Conservation (phyloP, 2,888 invertebrate species). For the Tetheella fluctuosa region DNA sequence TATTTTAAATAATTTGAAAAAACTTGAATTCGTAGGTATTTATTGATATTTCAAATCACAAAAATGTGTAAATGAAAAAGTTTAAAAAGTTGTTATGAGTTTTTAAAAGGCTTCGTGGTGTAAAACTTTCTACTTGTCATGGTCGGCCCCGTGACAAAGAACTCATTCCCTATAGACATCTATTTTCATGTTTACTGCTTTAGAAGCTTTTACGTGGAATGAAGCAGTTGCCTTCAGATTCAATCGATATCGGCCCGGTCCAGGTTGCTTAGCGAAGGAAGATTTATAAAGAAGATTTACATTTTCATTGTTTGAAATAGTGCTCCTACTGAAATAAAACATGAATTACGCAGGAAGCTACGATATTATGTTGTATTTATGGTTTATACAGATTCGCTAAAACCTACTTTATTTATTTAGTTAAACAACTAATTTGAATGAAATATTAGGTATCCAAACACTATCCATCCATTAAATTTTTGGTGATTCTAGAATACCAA, state of each 20-base stretch:
- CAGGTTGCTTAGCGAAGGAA: conserved; percentile 7
- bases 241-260: background rate
- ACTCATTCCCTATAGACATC: conserved; percentile 32
- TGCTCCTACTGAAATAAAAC: background rate
- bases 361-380: background rate
- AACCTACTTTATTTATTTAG: too few species aligned
- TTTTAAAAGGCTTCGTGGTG: conserved; percentile 22
- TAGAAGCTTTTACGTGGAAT: conserved; percentile 38
- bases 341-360: background rate
- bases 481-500: too few species aligned
- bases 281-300: conserved; percentile 1
- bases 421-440: too few species aligned
- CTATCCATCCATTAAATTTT: too few species aligned
- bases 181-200: conserved; percentile 34
- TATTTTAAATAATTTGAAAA: too few species aligned
- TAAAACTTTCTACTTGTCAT: conserved; percentile 23
- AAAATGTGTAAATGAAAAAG: too few species aligned
- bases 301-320: background rate
- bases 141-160: conserved; percentile 27
- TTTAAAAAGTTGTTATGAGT: background rate
- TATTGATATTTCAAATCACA: too few species aligned
- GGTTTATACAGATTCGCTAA: too few species aligned
- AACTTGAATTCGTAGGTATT: too few species aligned
- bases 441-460: too few species aligned
- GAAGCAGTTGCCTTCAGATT: conserved; percentile 19